Evolutionary conservation across 2,888 invertebrate species (phyloP).

Genomic region (Pocota personata): DNA sequence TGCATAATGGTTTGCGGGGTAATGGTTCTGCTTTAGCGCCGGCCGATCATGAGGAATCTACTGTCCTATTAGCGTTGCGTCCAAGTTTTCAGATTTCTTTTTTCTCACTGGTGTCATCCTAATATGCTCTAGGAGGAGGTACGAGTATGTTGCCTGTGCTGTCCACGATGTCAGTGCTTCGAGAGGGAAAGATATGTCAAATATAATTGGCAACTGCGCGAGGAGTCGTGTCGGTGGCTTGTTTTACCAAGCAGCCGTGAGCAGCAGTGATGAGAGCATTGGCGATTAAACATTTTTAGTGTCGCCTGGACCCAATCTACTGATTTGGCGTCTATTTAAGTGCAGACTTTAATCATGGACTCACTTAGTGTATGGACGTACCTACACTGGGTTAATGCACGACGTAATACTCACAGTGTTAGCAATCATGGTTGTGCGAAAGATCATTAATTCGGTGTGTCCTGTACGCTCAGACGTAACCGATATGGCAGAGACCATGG

Average conservation of each 20-base stretch:
- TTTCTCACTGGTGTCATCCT: conserved; percentile 70
- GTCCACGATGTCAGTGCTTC: conserved; percentile 31
- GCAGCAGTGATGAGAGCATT: conserved; percentile 57
- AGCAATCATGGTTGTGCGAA: conserved; percentile 46
- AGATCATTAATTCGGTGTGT: conserved; percentile 65
- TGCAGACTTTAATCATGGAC: conserved; percentile 70
- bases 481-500: conserved; percentile 31
- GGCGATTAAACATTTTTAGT: conserved; percentile 68
- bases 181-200: conserved; percentile 63
- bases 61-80: conserved; percentile 62
- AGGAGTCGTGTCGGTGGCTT: conserved; percentile 67
- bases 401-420: conserved; percentile 30
- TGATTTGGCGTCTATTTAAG: conserved; percentile 67
- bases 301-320: conserved; percentile 61
- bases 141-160: conserved; percentile 40
- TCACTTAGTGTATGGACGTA: conserved; percentile 46
- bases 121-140: conserved; percentile 53
- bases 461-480: conserved; percentile 8
- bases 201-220: conserved; percentile 70
- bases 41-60: conserved; percentile 49
- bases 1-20: conserved; percentile 36
- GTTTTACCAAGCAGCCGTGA: conserved; percentile 53
- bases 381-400: conserved; percentile 41
- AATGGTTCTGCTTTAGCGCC: conserved; percentile 61
- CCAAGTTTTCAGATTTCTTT: conserved; percentile 33